These are phyloP conservation scores for Lemur catta DNA, from an alignment of 2,797 vertebrate species.

Conservation along the genomic window DNA sequence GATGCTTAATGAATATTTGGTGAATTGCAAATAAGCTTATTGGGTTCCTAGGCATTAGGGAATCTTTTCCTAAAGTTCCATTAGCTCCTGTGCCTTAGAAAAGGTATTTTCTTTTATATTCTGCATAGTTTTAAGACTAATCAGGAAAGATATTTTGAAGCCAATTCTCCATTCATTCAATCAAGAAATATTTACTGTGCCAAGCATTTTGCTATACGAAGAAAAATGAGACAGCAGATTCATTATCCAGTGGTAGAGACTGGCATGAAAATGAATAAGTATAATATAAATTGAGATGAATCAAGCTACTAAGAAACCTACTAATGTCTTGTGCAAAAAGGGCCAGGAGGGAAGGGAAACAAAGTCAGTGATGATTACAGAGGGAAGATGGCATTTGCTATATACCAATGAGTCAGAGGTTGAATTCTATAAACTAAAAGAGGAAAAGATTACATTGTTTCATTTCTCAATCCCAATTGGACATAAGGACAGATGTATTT, in stretches of 20 bases:
- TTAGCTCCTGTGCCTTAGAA: background rate
- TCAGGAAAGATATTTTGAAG: constrained; percentile 26
- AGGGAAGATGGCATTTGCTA: background rate
- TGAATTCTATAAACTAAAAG: background rate
- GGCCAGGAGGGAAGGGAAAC: background rate
- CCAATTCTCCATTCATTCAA: constrained; percentile 44
- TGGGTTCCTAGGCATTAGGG: background rate
- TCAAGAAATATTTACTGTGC: constrained; percentile 62
- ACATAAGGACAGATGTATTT: background rate
- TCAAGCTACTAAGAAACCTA: constrained; percentile 1
- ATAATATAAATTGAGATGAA: constrained; percentile 27
- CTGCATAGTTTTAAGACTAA: constrained; percentile 43
- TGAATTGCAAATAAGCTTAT: background rate
- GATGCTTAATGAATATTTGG: background rate
- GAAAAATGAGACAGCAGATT: constrained; percentile 55
- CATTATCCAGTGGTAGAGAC: constrained; percentile 16
- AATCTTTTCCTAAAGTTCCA: constrained; percentile 12
- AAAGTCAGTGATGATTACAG: background rate
- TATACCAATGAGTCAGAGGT: background rate
- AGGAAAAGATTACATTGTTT: background rate
- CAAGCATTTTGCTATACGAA: constrained; percentile 55
- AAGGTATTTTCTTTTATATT: background rate
- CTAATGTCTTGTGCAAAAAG: background rate
- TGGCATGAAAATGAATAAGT: constrained; percentile 40
- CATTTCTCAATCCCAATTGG: background rate